A percentile compares a stretch with the other conserved stretches of the same genome.
These are phyloP conservation scores for Xiphorhynchus elegans DNA, from an alignment of 2,113 vertebrate genomes.

Conservation along the genomic window DNA sequence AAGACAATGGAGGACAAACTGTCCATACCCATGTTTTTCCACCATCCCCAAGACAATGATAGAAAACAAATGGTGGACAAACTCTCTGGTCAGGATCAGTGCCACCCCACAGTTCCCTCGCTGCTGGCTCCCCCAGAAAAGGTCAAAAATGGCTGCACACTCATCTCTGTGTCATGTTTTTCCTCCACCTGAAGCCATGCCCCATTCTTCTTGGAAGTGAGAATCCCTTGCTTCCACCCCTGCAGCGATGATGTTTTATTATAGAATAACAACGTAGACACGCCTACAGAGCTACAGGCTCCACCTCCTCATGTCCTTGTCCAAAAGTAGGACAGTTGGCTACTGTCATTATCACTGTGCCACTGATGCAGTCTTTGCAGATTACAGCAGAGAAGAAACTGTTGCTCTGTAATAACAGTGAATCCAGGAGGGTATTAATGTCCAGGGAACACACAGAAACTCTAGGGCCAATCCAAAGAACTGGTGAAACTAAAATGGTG, in stretches of 20 bases:
- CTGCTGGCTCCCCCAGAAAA: not conserved
- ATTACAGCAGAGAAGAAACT: not conserved
- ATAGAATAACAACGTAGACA: not conserved
- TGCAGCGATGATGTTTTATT: rapidly evolving
- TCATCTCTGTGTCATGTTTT: rapidly evolving
- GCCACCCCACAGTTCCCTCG: not conserved
- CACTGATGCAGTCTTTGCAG: not conserved
- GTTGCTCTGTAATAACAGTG: not conserved
- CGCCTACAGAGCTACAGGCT: rapidly evolving
- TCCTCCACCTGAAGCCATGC: not conserved
- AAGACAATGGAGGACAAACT: not conserved
- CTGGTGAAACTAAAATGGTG: not conserved
- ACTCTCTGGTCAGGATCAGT: not conserved
- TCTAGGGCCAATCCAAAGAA: not conserved
- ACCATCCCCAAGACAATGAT: not conserved
- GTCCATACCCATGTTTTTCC: not conserved
- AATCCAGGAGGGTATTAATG: not conserved
- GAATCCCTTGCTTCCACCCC: not conserved
- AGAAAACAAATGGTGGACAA: not conserved
- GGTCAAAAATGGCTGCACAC: not conserved
- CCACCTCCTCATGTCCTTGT: no score
- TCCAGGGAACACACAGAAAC: not conserved
- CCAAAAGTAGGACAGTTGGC: not conserved
- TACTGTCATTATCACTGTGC: not conserved
- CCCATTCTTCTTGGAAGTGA: not conserved